Evolutionary conservation across 2,888 invertebrate species (phyloP).

Genomic region (Drosophila anomalipes): DNA sequence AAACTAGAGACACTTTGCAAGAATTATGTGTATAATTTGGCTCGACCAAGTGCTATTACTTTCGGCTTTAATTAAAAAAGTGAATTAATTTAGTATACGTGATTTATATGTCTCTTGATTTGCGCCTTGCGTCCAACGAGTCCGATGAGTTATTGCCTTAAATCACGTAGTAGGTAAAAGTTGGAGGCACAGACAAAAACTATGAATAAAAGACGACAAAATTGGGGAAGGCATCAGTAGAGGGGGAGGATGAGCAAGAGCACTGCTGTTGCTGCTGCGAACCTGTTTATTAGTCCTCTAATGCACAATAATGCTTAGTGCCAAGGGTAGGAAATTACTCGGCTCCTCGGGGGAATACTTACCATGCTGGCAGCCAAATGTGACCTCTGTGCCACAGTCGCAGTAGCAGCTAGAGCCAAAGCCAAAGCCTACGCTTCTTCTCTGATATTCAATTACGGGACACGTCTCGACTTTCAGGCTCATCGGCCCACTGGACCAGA

Average conservation of each 20-base stretch:
- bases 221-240: slow-evolving; percentile 13
- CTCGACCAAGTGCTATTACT: slow-evolving; percentile 10
- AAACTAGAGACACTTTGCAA: background rate
- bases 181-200: slow-evolving; percentile 59
- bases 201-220: slow-evolving; percentile 53
- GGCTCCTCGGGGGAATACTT: slow-evolving; percentile 82
- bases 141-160: slow-evolving; percentile 82
- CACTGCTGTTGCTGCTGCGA: slow-evolving; percentile 63
- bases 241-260: slow-evolving; percentile 6
- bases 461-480: slow-evolving; percentile 83
- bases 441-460: slow-evolving; percentile 78
- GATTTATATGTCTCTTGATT: slow-evolving; percentile 80
- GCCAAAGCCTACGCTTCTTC: slow-evolving; percentile 24
- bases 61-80: slow-evolving; percentile 69
- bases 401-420: slow-evolving; percentile 7
- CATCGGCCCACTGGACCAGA: slow-evolving; percentile 16
- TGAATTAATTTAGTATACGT: slow-evolving; percentile 76
- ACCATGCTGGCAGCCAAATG: slow-evolving; percentile 79
- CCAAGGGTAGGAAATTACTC: slow-evolving; percentile 81
- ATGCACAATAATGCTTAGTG: slow-evolving; percentile 84
- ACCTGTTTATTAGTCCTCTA: slow-evolving; percentile 85
- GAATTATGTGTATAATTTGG: slow-evolving; percentile 39
- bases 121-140: slow-evolving; percentile 68
- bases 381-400: slow-evolving; percentile 76
- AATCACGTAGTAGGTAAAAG: slow-evolving; percentile 84